A percentile compares a stretch with the other conserved stretches of the same genome.
phyloP scores from a whole-genome alignment of 2,797 vertebrate genomes.

The Acestrorhynchus altus region DNA sequence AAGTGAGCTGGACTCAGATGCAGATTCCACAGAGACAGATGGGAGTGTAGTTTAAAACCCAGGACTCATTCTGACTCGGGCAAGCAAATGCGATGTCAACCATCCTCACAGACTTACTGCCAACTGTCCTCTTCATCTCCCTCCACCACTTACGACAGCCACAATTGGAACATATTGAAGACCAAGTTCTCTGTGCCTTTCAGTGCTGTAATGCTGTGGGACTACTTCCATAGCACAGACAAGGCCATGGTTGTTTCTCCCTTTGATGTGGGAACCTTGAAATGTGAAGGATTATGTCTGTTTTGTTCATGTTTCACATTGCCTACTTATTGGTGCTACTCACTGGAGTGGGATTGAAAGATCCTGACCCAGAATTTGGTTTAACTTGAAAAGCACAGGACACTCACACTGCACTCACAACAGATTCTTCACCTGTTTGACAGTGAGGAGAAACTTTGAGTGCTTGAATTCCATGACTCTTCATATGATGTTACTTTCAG shows the following conservation, averaged over 20 bases:
- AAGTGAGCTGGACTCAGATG: conserved; percentile 82
- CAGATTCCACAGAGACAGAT: conserved; percentile 82
- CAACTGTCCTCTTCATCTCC: conserved; percentile 40
- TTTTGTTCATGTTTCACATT: conserved; percentile 30
- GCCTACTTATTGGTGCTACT: conserved; percentile 58
- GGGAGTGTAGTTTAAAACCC: conserved; percentile 72
- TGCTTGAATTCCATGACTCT: conserved; percentile 3
- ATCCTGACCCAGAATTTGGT: conserved; percentile 9
- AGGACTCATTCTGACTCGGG: conserved; percentile 45
- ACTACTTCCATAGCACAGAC: conserved; percentile 16
- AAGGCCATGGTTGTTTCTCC: neutral
- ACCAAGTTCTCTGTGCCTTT: conserved; percentile 34
- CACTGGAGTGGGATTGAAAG: conserved; percentile 25
- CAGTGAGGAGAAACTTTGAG: conserved; percentile 57
- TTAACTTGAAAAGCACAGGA: conserved; percentile 48
- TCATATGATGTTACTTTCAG: conserved; percentile 26
- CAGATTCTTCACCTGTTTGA: conserved; percentile 26
- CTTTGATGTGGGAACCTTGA: conserved; percentile 54
- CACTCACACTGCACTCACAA: conserved; percentile 53
- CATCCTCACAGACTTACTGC: conserved; percentile 15
- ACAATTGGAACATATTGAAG: conserved; percentile 9
- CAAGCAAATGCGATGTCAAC: conserved; percentile 18
- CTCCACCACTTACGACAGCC: neutral
- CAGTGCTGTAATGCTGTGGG: conserved; percentile 11
- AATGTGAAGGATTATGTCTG: conserved; percentile 42